phyloP scores from a whole-genome alignment of 2,113 vertebrate genomes.

The Elanus axillaris region DNA sequence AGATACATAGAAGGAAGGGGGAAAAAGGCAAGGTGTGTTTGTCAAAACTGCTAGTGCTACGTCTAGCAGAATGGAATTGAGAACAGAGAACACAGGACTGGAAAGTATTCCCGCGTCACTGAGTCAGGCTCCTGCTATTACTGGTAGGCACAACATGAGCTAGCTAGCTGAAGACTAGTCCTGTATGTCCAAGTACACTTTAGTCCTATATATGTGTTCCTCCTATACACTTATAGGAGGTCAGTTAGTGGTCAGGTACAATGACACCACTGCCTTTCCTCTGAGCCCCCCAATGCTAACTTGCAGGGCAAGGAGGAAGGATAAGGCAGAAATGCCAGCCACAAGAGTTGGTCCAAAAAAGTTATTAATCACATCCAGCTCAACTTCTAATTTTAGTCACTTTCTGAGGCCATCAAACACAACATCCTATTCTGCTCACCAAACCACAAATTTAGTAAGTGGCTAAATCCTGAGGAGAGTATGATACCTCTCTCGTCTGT shows the following conservation, averaged over 20 bases:
- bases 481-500: not conserved
- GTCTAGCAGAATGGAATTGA: not conserved
- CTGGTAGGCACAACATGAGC: not conserved
- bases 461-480: conserved; percentile 15
- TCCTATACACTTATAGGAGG: not conserved
- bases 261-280: not conserved
- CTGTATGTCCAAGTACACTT: not conserved
- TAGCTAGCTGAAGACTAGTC: not conserved
- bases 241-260: not conserved
- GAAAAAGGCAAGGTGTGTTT: not conserved
- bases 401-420: not conserved
- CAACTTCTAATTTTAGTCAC: conserved; percentile 11
- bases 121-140: not conserved
- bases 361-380: not conserved
- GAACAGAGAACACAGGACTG: not conserved
- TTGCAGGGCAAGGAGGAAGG: not conserved
- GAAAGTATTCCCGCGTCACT: not conserved
- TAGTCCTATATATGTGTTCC: not conserved
- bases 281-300: not conserved
- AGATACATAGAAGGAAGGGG: not conserved
- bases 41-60: not conserved
- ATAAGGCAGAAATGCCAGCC: not conserved
- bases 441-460: conserved; percentile 48
- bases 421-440: not conserved
- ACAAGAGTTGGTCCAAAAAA: not conserved